Evolutionary conservation across 2,113 vertebrate species (phyloP), one percentile per base, ranked within the genome.

Genomic region (Dicerorhinus sumatrensis): DNA sequence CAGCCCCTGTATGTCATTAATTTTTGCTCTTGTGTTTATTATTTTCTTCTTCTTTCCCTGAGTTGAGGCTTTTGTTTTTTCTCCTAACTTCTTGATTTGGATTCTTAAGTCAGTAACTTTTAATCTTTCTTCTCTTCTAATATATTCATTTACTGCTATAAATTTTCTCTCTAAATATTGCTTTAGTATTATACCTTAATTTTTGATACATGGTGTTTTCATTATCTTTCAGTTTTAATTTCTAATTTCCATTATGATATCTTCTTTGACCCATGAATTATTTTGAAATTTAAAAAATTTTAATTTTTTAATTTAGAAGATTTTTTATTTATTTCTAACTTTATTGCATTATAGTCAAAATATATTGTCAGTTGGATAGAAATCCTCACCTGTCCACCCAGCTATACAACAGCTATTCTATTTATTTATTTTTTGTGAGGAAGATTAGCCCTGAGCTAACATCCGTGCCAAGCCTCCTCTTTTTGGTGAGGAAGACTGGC

Each of bases 301-400:
- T 54, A 42, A 42, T 42, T 42, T 5, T 42, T 42, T 42, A 42
- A 75, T 70, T 46, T 93, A 33, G 29, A 72, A 20, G 5, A 13
- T 63, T 73, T 80, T 80, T 92, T 76, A 29, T 85, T 91, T 73
- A 63, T 88, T 60, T 86, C 63, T 94, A 84, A 84, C n/a, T 62
- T 91, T 25, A 54, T 69, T 80, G 16, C 29, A 23, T 54, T 85
- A 18, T 80, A 69, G 13, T 84, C 31, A 60, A 70, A 90, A 42
- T 36, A 56, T 46, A 67, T 29, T 67, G 17, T 58, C 31, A 69
- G 33, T 27, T 76, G 60, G 60, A 25, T 56, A 62, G 60, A 63
- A 48, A 39, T 42, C 58, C 48, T 70, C 84, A 48, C 6, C 36
- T 8, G 5, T 33, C 18, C 6, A 16, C 12, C 70, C 51, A 36